A percentile compares a stretch with the other conserved stretches of the same genome.
Conservation (phyloP, 2,797 vertebrate genomes). For the Eremophila alpestris region DNA sequence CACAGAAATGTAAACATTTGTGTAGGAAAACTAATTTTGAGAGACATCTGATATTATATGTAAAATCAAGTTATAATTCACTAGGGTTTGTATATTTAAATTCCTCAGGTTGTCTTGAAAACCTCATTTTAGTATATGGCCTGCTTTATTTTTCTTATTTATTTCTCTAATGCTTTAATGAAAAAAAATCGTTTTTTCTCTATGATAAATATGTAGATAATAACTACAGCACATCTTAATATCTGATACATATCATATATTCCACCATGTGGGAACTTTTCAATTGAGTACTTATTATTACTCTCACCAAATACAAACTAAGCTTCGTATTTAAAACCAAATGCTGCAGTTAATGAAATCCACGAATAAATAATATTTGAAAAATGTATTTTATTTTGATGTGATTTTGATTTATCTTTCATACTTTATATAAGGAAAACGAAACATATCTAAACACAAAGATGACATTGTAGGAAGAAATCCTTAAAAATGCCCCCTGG, state of each 20-base stretch:
- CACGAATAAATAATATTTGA: neutral
- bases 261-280: neutral
- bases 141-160: neutral
- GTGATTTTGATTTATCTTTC: neutral
- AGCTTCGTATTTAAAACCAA: neutral
- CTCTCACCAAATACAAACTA: neutral
- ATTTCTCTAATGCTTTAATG: neutral
- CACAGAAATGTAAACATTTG: neutral
- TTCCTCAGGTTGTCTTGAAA: neutral
- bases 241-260: neutral
- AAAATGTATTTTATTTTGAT: neutral
- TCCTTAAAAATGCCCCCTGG: neutral
- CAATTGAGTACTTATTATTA: neutral
- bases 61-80: neutral
- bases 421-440: neutral
- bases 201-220: neutral
- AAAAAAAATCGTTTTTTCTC: neutral
- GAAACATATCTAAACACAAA: neutral
- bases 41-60: neutral
- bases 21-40: neutral
- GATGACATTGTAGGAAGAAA: neutral
- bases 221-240: neutral
- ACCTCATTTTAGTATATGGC: neutral
- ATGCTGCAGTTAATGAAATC: neutral
- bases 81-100: neutral